These are phyloP conservation scores for Arothron firmamentum DNA, from an alignment of 2,113 vertebrate genomes.

Conservation along the genomic window DNA sequence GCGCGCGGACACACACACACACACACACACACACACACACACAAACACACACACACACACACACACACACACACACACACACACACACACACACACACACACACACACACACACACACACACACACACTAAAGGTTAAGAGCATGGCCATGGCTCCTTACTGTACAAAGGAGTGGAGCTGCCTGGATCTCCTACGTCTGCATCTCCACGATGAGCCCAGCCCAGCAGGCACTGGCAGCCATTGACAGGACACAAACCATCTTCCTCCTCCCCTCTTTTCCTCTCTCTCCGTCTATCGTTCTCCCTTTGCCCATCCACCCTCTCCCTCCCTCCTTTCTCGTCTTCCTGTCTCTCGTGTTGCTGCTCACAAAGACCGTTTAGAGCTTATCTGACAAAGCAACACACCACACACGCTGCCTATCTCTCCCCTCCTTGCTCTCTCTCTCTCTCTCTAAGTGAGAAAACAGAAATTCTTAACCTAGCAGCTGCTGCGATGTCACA, in stretches of 20 bases:
- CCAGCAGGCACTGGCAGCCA: conserved; percentile 47
- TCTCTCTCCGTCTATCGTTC: neutral
- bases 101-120: conserved; percentile 29
- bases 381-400: conserved; percentile 81
- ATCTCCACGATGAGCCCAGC: conserved; percentile 67
- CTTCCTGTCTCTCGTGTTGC: conserved; percentile 48
- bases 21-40: too few species aligned
- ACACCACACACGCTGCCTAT: conserved; percentile 67
- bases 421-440: conserved; percentile 58
- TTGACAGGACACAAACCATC: conserved; percentile 65
- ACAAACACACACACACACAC: neutral
- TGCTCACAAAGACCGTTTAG: conserved; percentile 67
- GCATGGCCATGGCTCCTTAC: conserved; percentile 69
- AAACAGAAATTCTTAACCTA: conserved; percentile 77
- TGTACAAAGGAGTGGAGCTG: conserved; percentile 71
- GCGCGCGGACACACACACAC: too few species aligned
- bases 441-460: conserved; percentile 60
- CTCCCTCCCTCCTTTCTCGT: conserved; percentile 30
- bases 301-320: neutral
- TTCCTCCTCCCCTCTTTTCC: conserved; percentile 47
- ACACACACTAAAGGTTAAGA: conserved; percentile 43
- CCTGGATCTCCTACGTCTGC: conserved; percentile 71
- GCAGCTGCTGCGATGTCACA: conserved; percentile 76
- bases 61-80: conserved; percentile 20
- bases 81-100: conserved; percentile 1